These are phyloP conservation scores for Papilio protenor DNA, from an alignment of 2,888 invertebrate species.

Conservation along the genomic window DNA sequence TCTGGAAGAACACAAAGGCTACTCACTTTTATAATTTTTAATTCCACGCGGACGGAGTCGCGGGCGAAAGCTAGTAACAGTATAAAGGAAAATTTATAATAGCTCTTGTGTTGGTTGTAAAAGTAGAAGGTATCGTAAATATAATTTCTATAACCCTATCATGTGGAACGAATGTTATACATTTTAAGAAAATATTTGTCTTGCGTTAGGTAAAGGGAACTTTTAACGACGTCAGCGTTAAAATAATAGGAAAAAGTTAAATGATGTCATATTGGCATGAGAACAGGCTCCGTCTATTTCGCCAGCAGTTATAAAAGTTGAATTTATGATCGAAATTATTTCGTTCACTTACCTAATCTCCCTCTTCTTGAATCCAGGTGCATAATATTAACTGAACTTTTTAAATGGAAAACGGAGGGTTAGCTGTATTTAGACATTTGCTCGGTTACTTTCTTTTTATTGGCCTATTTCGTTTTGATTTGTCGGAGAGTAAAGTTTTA, in stretches of 20 bases:
- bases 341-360: conserved; percentile 75
- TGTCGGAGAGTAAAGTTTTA: conserved; percentile 57
- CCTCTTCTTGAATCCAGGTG: conserved; percentile 70
- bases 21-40: too few relatives aligned
- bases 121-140: not conserved
- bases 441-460: conserved; percentile 66
- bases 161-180: not conserved
- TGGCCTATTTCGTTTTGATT: conserved; percentile 68
- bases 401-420: conserved; percentile 66
- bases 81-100: not conserved
- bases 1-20: too few relatives aligned
- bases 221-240: conserved; percentile 79
- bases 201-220: conserved; percentile 72
- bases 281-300: conserved; percentile 56
- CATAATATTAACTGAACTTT: conserved; percentile 73
- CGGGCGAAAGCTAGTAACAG: too few relatives aligned
- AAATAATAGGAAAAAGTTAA: conserved; percentile 85
- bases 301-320: conserved; percentile 77
- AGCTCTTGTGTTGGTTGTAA: not conserved
- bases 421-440: conserved; percentile 61
- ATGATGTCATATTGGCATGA: conserved; percentile 80
- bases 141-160: not conserved
- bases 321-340: conserved; percentile 82
- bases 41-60: too few relatives aligned
- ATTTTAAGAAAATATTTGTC: conserved; percentile 58